Percentiles rank a stretch among this genome's conserved stretches.
phyloP scores from a whole-genome alignment of 2,888 invertebrate genomes.

The Dexiosoma caninum region DNA sequence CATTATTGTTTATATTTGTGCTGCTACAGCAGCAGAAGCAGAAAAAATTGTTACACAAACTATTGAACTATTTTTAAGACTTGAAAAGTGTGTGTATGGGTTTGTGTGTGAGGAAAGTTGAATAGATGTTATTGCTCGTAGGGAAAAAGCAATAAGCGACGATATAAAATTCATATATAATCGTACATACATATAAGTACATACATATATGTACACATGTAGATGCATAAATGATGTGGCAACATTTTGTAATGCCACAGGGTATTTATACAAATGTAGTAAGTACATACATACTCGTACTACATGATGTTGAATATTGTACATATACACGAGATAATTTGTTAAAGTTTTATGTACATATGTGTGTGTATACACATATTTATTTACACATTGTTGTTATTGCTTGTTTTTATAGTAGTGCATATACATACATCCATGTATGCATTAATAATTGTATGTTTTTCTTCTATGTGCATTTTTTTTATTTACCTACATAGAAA shows the following conservation, averaged over 20 bases:
- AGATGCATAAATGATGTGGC: background rate
- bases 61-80: conserved; percentile 58
- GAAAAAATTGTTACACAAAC: conserved; percentile 59
- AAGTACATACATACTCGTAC: conserved; percentile 9
- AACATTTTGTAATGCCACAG: conserved; percentile 38
- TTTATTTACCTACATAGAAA: conserved; percentile 30
- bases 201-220: too few species aligned
- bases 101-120: conserved; percentile 6
- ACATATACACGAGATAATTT: conserved; percentile 51
- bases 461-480: background rate
- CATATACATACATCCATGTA: background rate
- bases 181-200: background rate
- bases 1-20: conserved; percentile 5
- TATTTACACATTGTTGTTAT: too few species aligned
- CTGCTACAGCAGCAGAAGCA: conserved; percentile 33
- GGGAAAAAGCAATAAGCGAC: conserved; percentile 5
- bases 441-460: background rate
- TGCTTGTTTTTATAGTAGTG: conserved; percentile 17
- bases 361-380: background rate
- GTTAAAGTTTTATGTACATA: conserved; percentile 41
- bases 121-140: conserved; percentile 11
- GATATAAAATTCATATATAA: too few species aligned
- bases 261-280: conserved; percentile 14
- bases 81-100: background rate
- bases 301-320: conserved; percentile 44